phyloP scores from a whole-genome alignment of 2,797 vertebrate species.

The Pyrocephalus nanus region DNA sequence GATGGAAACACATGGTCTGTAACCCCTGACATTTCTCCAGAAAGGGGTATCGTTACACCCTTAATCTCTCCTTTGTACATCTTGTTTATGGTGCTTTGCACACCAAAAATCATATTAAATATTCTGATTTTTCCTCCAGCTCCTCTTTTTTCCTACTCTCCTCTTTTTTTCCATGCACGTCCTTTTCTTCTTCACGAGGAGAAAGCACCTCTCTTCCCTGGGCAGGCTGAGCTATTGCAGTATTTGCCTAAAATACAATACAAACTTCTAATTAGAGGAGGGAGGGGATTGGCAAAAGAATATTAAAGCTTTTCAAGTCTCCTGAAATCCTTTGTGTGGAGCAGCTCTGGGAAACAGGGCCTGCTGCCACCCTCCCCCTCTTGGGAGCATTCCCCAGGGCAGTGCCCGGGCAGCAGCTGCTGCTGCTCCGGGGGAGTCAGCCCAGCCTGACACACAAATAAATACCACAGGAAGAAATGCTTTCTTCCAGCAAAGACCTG shows the following conservation, averaged over 20 bases:
- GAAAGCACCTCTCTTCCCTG: neutral
- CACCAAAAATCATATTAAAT: neutral
- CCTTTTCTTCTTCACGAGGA: neutral
- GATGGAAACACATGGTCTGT: accelerated
- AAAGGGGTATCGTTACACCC: neutral
- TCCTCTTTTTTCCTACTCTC: neutral
- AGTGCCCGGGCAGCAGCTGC: conserved; percentile 61
- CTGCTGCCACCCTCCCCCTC: conserved; percentile 47
- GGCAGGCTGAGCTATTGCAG: neutral
- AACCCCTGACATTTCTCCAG: neutral
- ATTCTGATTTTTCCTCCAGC: neutral
- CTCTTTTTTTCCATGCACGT: accelerated
- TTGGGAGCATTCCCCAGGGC: conserved; percentile 34
- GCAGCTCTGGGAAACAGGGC: conserved; percentile 7
- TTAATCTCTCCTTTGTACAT: neutral
- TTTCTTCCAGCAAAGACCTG: conserved; percentile 35
- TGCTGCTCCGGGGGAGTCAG: conserved; percentile 36
- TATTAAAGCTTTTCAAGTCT: neutral
- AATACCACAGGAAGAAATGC: conserved; percentile 49
- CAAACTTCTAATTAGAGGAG: neutral
- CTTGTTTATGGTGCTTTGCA: neutral
- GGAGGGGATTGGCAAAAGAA: neutral
- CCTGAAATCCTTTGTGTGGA: conserved; percentile 40
- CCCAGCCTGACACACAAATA: conserved; percentile 46
- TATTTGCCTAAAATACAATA: neutral